Evolutionary conservation across 2,888 invertebrate genomes (phyloP).

Genomic region (Dolichomitus sp.): DNA sequence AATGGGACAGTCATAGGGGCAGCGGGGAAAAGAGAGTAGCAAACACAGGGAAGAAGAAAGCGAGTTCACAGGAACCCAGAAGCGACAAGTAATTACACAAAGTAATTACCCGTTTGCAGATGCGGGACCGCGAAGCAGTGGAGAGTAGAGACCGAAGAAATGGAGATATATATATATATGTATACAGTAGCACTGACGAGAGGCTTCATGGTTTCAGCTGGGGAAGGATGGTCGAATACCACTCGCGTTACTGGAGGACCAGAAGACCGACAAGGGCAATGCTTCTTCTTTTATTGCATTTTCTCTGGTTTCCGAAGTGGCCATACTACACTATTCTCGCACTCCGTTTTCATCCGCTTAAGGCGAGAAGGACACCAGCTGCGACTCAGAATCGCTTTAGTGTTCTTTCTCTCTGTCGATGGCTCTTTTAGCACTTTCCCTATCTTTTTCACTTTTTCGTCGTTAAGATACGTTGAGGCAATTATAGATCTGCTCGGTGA

Average conservation of each 20-base stretch:
- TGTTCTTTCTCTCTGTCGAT: not conserved
- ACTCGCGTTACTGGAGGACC: slow-evolving; percentile 6
- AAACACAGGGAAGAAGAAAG: slow-evolving; percentile 18
- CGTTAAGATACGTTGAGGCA: not conserved
- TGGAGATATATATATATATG: slow-evolving; percentile 1
- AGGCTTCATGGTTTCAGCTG: slow-evolving; percentile 4
- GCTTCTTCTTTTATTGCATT: slow-evolving; percentile 51
- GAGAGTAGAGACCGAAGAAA: not conserved
- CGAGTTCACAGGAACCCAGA: slow-evolving; percentile 43
- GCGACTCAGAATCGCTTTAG: not conserved
- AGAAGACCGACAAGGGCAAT: slow-evolving; percentile 24
- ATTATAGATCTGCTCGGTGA: not conserved
- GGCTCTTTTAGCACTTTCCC: not conserved
- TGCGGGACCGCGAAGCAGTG: slow-evolving; percentile 44
- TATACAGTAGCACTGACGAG: slow-evolving; percentile 1
- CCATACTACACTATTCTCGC: slow-evolving; percentile 19
- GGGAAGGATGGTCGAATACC: slow-evolving; percentile 26
- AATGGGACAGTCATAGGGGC: not conserved
- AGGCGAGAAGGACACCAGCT: slow-evolving; percentile 8
- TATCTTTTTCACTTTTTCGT: not conserved
- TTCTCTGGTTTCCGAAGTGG: slow-evolving; percentile 40
- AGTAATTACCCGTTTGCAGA: slow-evolving; percentile 71
- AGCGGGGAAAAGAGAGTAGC: slow-evolving; percentile 4
- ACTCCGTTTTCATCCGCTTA: slow-evolving; percentile 36
- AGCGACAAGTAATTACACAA: slow-evolving; percentile 72